Evolutionary conservation across 1,140 invertebrate genomes (phyloP), one percentile per base, ranked within the genome.

Genomic region (Zaprionus tsacasi): DNA sequence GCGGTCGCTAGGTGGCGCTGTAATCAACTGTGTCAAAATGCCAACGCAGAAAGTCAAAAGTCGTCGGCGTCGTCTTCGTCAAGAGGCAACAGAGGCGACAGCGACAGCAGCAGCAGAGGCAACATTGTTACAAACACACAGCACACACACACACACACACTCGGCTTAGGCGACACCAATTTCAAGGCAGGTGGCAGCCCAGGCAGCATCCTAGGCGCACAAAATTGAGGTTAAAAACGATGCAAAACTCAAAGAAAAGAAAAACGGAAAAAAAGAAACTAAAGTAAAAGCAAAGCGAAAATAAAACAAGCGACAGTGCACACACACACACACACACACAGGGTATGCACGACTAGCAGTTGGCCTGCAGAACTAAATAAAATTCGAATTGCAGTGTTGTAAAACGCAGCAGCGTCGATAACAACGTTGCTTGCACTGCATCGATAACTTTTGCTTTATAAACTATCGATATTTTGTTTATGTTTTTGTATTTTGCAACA

Each of bases 1-100:
- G 64, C 64, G 67, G 50, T 74, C 80, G 81, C 77, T 81, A 89
- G 83, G 83, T 89, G 83, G 85, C 78, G 85, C 55, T 82, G 82
- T 86, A 87, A 86, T 86, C 82, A 86, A 83, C 83, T 88, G 83
- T 88, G 85, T 88, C 83, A 88, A 88, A 88, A 89, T 88, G 83
- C 85, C 83, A 89, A 69, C 77, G 69, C 70, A 79, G 77, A 88
- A 88, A 87, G 79, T 81, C 77, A 81, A 79, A 81, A 79, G 79
- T 79, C 77, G 77, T 57, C 60, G 74, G 52, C 59, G 67, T 55
- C 55, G 67, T 75, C 75, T 64, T 68, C 78, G 79, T 86, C 82
- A 86, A 82, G 76, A 71, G 78, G 60, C 64, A 52, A 59, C 70
- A 35, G 63, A 63, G 50, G 61, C 65, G 67, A 30, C 59, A 56